Conservation (phyloP, 1,140 invertebrate species). For the Drosophila asahinai region DNA sequence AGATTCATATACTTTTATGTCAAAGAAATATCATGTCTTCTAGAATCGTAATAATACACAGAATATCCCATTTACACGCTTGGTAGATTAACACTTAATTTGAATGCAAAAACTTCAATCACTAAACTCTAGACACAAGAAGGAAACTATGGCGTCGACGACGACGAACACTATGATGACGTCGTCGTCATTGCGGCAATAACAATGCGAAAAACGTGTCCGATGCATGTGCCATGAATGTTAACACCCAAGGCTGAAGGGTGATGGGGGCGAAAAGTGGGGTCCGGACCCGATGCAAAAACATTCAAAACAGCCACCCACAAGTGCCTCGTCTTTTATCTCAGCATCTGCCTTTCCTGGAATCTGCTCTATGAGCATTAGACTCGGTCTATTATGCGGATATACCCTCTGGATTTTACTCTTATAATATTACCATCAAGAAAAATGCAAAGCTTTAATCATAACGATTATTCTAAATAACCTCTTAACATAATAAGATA, state of each 20-base stretch:
- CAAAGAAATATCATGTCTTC: no score
- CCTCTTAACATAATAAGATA: no score
- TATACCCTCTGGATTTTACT: neutral
- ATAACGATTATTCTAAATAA: no score
- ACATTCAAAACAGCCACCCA: neutral
- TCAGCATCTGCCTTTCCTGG: neutral
- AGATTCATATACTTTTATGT: no score
- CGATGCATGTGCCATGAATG: slow-evolving; percentile 58
- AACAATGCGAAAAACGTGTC: slow-evolving; percentile 51
- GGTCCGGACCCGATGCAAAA: slow-evolving; percentile 8
- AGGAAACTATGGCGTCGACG: neutral
- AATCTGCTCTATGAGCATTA: slow-evolving; percentile 25
- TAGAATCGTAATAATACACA: no score
- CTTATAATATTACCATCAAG: neutral
- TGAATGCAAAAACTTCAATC: slow-evolving; percentile 49
- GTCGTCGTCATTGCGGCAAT: slow-evolving; percentile 22
- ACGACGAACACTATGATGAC: slow-evolving; percentile 12
- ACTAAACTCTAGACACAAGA: slow-evolving; percentile 20
- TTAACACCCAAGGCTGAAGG: slow-evolving; percentile 29
- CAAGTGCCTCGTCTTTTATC: neutral
- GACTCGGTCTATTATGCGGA: neutral
- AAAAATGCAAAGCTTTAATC: no score
- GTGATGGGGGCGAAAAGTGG: neutral
- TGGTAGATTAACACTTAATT: slow-evolving; percentile 52
- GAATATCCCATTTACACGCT: no score